phyloP scores from a whole-genome alignment of 2,113 vertebrate genomes.

The Pagrus major region DNA sequence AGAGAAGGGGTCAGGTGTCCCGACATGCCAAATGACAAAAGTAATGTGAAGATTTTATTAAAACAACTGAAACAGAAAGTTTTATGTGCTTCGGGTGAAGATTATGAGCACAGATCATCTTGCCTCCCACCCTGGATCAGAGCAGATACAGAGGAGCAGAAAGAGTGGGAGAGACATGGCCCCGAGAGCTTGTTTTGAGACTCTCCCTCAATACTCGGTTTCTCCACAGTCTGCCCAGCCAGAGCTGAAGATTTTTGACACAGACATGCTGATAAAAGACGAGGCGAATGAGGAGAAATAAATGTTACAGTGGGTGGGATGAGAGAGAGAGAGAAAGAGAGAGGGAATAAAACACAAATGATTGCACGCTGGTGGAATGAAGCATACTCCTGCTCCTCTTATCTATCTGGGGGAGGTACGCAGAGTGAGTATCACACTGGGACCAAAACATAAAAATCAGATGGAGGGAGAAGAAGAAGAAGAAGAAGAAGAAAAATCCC shows the following conservation, averaged over 20 bases:
- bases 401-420: conserved; percentile 63
- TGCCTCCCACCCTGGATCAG: conserved; percentile 38
- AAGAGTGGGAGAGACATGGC: conserved; percentile 32
- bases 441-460: conserved; percentile 66
- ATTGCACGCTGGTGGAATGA: conserved; percentile 70
- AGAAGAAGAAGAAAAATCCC: neutral
- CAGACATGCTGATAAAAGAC: conserved; percentile 45
- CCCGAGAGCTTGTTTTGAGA: conserved; percentile 17
- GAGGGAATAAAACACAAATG: conserved; percentile 43
- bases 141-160: conserved; percentile 27
- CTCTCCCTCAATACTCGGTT: conserved; percentile 24
- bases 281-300: conserved; percentile 36
- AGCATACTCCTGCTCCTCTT: conserved; percentile 57
- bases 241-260: conserved; percentile 53
- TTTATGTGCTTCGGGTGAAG: conserved; percentile 34
- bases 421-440: conserved; percentile 61
- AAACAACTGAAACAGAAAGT: neutral
- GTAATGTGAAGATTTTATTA: conserved; percentile 29
- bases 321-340: neutral
- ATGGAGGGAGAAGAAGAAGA: conserved; percentile 49
- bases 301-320: conserved; percentile 31
- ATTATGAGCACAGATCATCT: conserved; percentile 35
- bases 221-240: conserved; percentile 15
- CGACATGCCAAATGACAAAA: conserved; percentile 28
- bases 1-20: neutral